Base-by-base conservation (phyloP, 1,140 invertebrate species). In the Atta cephalotes region DNA sequence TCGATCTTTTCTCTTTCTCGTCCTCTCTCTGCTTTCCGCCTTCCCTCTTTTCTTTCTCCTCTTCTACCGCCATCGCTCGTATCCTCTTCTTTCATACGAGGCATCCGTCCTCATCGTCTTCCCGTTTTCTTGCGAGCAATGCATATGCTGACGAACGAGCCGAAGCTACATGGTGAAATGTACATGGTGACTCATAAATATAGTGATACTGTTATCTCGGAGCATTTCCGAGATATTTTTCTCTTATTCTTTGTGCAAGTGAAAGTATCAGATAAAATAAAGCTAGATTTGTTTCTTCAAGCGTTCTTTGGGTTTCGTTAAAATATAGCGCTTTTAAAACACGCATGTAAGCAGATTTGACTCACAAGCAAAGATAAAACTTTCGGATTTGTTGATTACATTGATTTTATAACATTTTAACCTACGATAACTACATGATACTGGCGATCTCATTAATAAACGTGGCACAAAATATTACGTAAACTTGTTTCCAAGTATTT, bases 71-170 rank as follows among this genome's bases (percentile, higher is more conserved):
- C 25, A 25, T 39, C 1, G 60, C 60, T 7, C 72, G n/a, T n/a
- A 31, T 51, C 62, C 28, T 71, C n/a, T 25, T 80, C 71, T 45
- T 31, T 76, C 62, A 1, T 53, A 14, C 39, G 51, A 49, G 16
- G 18, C 68, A 51, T 81, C 86, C 68, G 65, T 65, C 86, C 28
- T 31, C 74, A 18, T 49, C 78, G 56, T 62, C 77, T 53, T 85
- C 39, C 58, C 35, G 53, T 62, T 62, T 74, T 82, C 80, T 82
- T 58, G 39, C 65, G 28, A n/a, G 71, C 62, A 65, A 74, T 58
- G 25, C 63, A 14, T 81, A 89, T 81, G 68, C 76, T 58, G 87
- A 70, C 49, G 74, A 68, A 72, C 56, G 68, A 49, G 39, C 18
- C 31, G 4, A 16, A 56, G 66, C 6, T 39, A n/a, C 25, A 25